A percentile compares a stretch with the other conserved stretches of the same genome.
Conservation (phyloP, 2,113 vertebrate species). For the Labeo catla region DNA sequence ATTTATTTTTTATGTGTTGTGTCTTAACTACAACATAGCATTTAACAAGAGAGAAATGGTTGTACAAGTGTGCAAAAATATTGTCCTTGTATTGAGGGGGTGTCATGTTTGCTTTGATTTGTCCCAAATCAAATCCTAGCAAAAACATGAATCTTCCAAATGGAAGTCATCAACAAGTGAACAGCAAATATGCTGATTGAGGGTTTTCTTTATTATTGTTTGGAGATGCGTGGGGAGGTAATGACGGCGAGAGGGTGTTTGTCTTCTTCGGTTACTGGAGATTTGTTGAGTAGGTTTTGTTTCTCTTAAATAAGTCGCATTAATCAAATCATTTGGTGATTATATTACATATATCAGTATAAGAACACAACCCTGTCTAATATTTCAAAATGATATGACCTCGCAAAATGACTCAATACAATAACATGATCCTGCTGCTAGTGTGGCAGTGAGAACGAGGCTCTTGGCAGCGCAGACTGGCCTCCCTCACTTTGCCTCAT, state of each 20-base stretch:
- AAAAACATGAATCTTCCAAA: slow-evolving; percentile 16
- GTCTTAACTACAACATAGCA: neutral
- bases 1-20: neutral
- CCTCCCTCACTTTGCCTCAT: slow-evolving; percentile 23
- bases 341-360: neutral
- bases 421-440: slow-evolving; percentile 3
- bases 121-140: slow-evolving; percentile 15
- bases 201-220: slow-evolving; percentile 1
- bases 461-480: slow-evolving; percentile 31
- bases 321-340: neutral
- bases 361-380: neutral
- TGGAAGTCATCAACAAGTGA: slow-evolving; percentile 27
- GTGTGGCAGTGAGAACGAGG: slow-evolving; percentile 11
- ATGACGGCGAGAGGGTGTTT: neutral
- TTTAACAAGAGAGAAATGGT: neutral
- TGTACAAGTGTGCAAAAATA: neutral
- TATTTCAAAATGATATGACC: slow-evolving; percentile 19
- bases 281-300: slow-evolving; percentile 1
- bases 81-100: neutral
- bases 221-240: slow-evolving; percentile 3
- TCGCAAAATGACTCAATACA: slow-evolving; percentile 4
- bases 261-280: neutral
- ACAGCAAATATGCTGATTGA: slow-evolving; percentile 7
- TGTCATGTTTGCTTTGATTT: slow-evolving; percentile 8
- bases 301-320: neutral